Evolutionary conservation across 2,888 invertebrate species (phyloP).

Genomic region (Pristionchus entomophagus): DNA sequence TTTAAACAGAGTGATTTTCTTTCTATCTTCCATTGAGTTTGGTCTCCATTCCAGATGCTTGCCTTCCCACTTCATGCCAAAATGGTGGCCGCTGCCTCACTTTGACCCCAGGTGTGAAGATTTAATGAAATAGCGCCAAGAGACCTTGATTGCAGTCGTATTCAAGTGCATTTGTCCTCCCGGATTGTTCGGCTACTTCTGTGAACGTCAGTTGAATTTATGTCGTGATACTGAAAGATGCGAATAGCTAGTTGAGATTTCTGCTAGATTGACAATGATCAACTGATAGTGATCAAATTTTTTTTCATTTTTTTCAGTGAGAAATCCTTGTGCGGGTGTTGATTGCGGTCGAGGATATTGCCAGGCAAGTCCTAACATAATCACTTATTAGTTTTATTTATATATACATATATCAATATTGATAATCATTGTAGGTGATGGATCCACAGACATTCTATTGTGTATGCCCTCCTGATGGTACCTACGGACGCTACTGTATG

Average conservation of each 20-base stretch:
- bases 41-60: neutral
- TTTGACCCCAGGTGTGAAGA: neutral
- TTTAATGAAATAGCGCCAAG: no score
- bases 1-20: no score
- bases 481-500: constrained; percentile 10
- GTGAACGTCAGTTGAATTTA: neutral
- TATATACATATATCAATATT: neutral
- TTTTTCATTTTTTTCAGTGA: neutral
- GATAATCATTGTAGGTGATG: neutral
- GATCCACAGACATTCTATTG: neutral
- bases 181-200: neutral
- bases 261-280: neutral
- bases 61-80: neutral
- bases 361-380: neutral
- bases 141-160: neutral
- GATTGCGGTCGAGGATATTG: constrained; percentile 25
- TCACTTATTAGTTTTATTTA: no score
- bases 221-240: no score
- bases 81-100: neutral
- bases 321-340: neutral
- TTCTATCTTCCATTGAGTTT: neutral
- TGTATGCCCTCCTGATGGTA: neutral
- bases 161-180: constrained; percentile 16
- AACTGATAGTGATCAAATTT: neutral
- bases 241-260: no score